Evolutionary conservation across 2,888 invertebrate species (phyloP), one percentile per base, ranked within the genome.

Genomic region (Pycnomerus fuliginosus): DNA sequence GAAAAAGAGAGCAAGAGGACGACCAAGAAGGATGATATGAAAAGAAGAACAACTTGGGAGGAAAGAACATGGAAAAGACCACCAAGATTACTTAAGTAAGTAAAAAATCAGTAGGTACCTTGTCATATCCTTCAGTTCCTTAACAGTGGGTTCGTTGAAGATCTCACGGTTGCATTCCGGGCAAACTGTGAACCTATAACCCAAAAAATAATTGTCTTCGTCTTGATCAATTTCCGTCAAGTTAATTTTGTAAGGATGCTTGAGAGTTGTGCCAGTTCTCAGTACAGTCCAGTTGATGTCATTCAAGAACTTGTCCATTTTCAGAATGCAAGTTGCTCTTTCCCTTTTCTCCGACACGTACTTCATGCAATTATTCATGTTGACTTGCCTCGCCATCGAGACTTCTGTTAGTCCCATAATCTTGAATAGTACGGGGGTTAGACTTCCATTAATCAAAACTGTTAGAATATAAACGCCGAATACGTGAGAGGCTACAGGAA

Each of bases 281-380:
- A 37, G 28, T 12, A 37, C 14, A 8, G 37, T 28, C 37, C 37
- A 37, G 13, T 28, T 37, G 12, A 27, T 27, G 8, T 35, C 35
- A 14, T 23, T 14, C 2, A 34, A 16, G 10, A 23, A 24, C 35
- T 28, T 37, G 29, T 37, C 36, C 36, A 37, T 37, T 12, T 37
- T 37, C n/a, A 37, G 16, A 3, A 37, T 20, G 3, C 20, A 13
- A 1, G 22, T 16, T 3, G 29, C 29, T 2, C 36, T 8, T 13
- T 13, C 16, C 22, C 36, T 28, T 5, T 20, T 14, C 10, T 37
- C 28, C 11, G 28, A 28, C 15, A 37, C 14, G 12, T 20, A 28
- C 10, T 28, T 37, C 28, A 37, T 28, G 16, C 36, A 37, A 11
- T 28, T 37, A 12, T 37, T 37, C 29, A 37, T 37, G 29, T 37